These are phyloP conservation scores for Ibycter americanus DNA, from an alignment of 2,797 vertebrate genomes.

Conservation along the genomic window DNA sequence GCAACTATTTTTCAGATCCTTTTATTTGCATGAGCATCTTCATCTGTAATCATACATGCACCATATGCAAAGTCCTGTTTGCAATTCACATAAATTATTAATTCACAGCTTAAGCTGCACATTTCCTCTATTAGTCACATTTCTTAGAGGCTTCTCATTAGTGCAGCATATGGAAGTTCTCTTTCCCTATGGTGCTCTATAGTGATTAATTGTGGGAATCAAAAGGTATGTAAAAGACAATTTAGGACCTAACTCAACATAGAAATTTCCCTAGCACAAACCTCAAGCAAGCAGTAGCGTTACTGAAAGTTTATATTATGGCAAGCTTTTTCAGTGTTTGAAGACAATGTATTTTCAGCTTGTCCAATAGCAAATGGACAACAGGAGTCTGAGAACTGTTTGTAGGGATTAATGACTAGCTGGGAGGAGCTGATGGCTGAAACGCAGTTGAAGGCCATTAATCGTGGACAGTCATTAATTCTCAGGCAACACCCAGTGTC, in stretches of 20 bases:
- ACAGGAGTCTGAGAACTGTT: not conserved
- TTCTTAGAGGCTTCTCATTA: constrained; percentile 69
- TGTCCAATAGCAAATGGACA: not conserved
- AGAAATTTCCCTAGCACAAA: constrained; percentile 1
- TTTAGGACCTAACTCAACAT: not conserved
- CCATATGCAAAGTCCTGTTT: constrained; percentile 45
- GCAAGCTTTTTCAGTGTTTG: not conserved
- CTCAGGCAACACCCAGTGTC: constrained; percentile 46
- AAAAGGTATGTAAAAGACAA: constrained; percentile 16
- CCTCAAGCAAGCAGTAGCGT: not conserved
- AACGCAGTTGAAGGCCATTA: not conserved
- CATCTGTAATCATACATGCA: constrained; percentile 26
- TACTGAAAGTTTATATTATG: not conserved
- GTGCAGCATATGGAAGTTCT: constrained; percentile 60
- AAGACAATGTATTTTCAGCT: constrained; percentile 1
- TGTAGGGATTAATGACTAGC: constrained; percentile 38
- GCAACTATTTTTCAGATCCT: constrained; percentile 23
- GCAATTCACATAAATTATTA: constrained; percentile 52
- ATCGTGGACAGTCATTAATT: constrained; percentile 41
- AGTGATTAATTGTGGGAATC: constrained; percentile 43
- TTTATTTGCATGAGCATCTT: constrained; percentile 52
- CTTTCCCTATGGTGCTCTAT: not conserved
- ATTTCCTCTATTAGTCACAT: constrained; percentile 60
- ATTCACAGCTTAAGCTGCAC: constrained; percentile 39
- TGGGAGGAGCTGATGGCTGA: constrained; percentile 24